Evolutionary conservation across 2,113 vertebrate genomes (phyloP).

Genomic region (Crotalus horridus): DNA sequence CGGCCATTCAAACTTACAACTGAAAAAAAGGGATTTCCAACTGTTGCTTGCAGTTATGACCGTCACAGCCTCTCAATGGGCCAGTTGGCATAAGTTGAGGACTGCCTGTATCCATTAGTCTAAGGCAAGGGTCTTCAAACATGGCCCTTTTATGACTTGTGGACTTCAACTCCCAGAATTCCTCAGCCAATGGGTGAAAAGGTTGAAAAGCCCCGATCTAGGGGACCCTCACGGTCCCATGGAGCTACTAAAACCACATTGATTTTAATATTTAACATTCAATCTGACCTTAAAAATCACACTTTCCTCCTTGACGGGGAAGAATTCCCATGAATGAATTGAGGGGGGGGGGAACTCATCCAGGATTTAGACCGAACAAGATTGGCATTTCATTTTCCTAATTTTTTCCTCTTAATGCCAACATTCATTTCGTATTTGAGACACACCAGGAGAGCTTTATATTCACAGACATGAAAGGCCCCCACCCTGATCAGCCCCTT

Average conservation of each 20-base stretch:
- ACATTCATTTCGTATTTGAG: background rate
- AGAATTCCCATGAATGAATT: background rate
- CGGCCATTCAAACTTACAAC: too few species aligned
- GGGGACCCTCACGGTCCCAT: too few species aligned
- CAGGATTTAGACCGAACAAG: background rate
- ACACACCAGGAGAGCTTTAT: background rate
- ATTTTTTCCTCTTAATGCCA: background rate
- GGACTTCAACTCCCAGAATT: too few species aligned
- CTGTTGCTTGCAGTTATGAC: too few species aligned
- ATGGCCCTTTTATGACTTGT: too few species aligned
- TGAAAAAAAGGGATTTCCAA: too few species aligned
- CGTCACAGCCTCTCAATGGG: too few species aligned
- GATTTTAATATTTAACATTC: background rate
- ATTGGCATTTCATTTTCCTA: background rate
- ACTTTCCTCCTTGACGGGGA: background rate
- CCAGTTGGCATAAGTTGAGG: background rate
- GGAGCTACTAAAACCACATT: background rate
- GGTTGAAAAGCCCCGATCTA: too few species aligned
- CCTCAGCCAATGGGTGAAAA: too few species aligned
- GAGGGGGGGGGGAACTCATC: background rate
- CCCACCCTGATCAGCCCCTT: background rate
- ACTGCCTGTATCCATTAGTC: too few species aligned
- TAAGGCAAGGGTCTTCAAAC: background rate
- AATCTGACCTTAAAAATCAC: background rate
- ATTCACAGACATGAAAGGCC: background rate